Conservation (phyloP, 2,113 vertebrate genomes). For the Phrynocephalus versicolor region DNA sequence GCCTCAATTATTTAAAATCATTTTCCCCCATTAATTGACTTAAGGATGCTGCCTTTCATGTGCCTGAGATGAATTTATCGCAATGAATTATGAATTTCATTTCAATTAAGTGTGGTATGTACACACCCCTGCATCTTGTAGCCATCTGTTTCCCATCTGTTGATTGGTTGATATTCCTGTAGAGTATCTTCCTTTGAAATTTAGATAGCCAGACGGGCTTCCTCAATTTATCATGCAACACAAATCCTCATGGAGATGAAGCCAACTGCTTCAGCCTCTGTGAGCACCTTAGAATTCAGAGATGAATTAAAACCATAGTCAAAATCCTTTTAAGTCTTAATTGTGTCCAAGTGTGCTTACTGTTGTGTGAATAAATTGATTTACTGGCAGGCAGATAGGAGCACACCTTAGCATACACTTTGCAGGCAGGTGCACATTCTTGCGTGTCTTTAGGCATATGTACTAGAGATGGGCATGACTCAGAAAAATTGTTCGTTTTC, state of each 20-base stretch:
- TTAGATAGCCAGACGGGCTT: constrained; percentile 40
- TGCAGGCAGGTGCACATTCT: background rate
- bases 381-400: background rate
- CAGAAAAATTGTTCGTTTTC: no score
- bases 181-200: constrained; percentile 27
- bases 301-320: constrained; percentile 26
- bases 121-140: constrained; percentile 33
- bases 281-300: constrained; percentile 29
- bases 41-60: constrained; percentile 60
- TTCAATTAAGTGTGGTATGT: constrained; percentile 62
- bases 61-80: constrained; percentile 53
- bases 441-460: background rate
- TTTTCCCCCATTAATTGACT: constrained; percentile 48
- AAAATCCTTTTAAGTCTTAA: constrained; percentile 20
- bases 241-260: constrained; percentile 22
- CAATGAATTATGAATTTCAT: constrained; percentile 58
- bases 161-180: constrained; percentile 40
- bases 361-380: background rate
- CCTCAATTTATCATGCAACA: constrained; percentile 16
- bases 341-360: background rate
- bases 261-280: background rate
- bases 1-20: constrained; percentile 63
- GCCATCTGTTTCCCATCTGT: constrained; percentile 66
- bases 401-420: background rate
- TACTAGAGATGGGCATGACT: no score